These are phyloP conservation scores for Dione vanillae DNA, from an alignment of 2,888 invertebrate genomes.

Conservation along the genomic window DNA sequence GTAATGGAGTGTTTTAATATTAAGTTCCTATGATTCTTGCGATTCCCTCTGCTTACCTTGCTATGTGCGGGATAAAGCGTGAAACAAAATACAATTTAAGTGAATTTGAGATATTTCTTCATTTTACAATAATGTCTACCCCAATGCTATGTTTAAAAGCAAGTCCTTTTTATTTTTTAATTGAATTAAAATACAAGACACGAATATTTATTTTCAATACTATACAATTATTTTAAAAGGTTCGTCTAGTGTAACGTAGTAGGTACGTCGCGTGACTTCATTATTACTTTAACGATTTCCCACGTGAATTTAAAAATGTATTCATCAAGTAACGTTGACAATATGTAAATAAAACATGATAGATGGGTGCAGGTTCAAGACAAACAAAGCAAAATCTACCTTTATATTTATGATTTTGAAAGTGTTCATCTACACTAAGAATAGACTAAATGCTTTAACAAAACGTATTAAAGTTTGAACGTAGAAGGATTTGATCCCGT, in stretches of 20 bases:
- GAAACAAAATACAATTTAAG: neutral
- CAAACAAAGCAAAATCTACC: no score
- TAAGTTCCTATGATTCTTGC: no score
- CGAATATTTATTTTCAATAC: neutral
- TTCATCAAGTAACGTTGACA: neutral
- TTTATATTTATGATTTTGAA: no score
- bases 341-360: neutral
- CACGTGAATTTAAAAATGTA: slow-evolving; percentile 15
- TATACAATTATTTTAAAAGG: slow-evolving; percentile 13
- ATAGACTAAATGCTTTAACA: no score
- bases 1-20: no score
- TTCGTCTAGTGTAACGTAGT: slow-evolving; percentile 2
- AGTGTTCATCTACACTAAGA: neutral
- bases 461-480: no score
- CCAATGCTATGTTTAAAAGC: no score
- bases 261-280: neutral
- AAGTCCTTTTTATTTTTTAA: neutral
- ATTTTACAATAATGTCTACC: no score
- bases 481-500: no score
- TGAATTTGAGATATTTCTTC: no score
- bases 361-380: neutral
- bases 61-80: no score
- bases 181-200: neutral
- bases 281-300: slow-evolving; percentile 14
- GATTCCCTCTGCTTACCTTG: no score